Evolutionary conservation across 2,113 vertebrate species (phyloP).

Genomic region (Ceyx margarethae): DNA sequence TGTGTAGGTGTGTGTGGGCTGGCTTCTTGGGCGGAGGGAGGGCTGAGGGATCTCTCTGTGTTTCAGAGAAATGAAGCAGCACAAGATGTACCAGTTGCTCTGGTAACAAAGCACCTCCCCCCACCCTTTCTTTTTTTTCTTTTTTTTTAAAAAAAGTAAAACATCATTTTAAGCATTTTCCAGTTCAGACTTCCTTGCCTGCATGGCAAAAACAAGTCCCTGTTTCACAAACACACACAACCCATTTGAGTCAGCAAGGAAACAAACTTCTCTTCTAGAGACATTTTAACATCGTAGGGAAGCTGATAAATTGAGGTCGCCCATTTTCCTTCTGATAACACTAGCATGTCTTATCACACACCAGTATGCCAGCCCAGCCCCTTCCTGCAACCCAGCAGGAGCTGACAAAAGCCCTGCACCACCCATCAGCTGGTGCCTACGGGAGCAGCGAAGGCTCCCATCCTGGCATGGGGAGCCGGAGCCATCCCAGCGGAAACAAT

Average conservation of each 20-base stretch:
- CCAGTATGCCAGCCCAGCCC: background rate
- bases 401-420: background rate
- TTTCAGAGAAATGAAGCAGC: conserved; percentile 59
- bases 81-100: conserved; percentile 71
- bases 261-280: background rate
- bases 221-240: background rate
- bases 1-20: conserved; percentile 48
- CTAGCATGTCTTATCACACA: background rate
- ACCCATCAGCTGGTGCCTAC: fast-evolving
- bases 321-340: background rate
- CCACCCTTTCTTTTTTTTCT: background rate
- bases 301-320: background rate
- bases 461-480: background rate
- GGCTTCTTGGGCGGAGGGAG: conserved; percentile 10
- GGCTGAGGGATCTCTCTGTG: conserved; percentile 52
- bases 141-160: background rate
- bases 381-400: background rate
- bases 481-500: background rate
- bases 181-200: background rate
- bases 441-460: background rate
- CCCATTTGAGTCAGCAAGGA: conserved; percentile 17
- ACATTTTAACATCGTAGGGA: background rate
- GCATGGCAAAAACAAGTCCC: background rate
- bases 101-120: conserved; percentile 55
- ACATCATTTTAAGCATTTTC: conserved; percentile 32